Evolutionary conservation across 2,888 invertebrate genomes (phyloP).

Genomic region (Cataglyphis cursor): DNA sequence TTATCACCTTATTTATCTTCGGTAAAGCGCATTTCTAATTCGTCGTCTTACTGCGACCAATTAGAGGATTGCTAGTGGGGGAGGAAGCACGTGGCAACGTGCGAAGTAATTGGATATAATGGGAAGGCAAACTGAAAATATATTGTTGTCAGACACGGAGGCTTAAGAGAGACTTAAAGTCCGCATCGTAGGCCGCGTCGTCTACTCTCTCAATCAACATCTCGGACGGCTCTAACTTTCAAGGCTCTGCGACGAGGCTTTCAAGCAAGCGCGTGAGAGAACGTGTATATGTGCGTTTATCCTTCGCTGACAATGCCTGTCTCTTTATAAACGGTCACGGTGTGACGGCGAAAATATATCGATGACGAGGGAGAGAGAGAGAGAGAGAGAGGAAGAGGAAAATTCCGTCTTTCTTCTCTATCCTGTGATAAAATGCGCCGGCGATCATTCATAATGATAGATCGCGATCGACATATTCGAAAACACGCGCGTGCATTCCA

Average conservation of each 20-base stretch:
- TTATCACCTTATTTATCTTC: constrained; percentile 27
- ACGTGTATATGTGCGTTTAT: background rate
- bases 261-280: background rate
- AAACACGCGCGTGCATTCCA: constrained; percentile 45
- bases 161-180: constrained; percentile 10
- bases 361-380: too few species aligned
- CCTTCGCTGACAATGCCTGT: background rate
- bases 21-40: constrained; percentile 48
- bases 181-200: background rate
- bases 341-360: too few species aligned
- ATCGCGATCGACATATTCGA: constrained; percentile 35
- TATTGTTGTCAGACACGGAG: background rate
- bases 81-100: constrained; percentile 16
- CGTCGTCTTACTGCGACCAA: constrained; percentile 34
- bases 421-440: background rate
- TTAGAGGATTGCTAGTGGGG: constrained; percentile 25
- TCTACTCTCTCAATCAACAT: background rate
- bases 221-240: constrained; percentile 30
- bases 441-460: constrained; percentile 1
- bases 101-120: constrained; percentile 35
- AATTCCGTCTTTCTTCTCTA: background rate
- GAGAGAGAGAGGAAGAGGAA: background rate
- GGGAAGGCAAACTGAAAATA: constrained; percentile 17
- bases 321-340: background rate
- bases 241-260: constrained; percentile 18